Evolutionary conservation across 37 sponge, comb jelly and placozoan species (phyloP).

Genomic region (Agelas oroides): DNA sequence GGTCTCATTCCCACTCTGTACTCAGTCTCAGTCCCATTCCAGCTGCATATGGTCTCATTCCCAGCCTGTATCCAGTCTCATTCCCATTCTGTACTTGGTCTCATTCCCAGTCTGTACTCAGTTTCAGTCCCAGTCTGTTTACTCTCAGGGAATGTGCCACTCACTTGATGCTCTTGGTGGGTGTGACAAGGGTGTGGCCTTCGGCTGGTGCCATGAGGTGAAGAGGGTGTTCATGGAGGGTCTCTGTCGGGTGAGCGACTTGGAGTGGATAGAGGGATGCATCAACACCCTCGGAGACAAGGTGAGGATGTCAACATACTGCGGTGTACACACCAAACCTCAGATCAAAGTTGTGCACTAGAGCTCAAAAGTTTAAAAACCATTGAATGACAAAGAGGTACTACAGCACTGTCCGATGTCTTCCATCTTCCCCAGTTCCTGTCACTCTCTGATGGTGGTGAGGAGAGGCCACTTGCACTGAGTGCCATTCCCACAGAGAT

Average conservation of each 20-base stretch:
- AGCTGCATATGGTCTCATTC: background rate
- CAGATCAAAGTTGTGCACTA: no score
- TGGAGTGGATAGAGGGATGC: slow-evolving; percentile 40
- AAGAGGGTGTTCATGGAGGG: slow-evolving; percentile 64
- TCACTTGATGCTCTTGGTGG: background rate
- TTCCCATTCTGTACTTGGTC: no score
- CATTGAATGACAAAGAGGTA: no score
- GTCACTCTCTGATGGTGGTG: slow-evolving; percentile 14
- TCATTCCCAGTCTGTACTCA: no score
- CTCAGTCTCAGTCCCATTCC: background rate
- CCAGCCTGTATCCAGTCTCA: no score
- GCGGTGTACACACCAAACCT: no score
- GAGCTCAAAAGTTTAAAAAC: no score
- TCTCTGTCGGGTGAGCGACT: slow-evolving; percentile 62
- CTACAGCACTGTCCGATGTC: no score
- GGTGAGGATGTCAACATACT: no score
- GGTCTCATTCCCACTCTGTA: background rate
- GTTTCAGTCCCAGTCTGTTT: no score
- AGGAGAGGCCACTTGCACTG: background rate
- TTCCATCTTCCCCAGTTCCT: background rate
- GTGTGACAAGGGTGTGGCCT: background rate
- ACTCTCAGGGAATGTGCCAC: slow-evolving; percentile 35
- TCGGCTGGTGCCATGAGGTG: slow-evolving; percentile 72
- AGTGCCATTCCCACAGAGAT: slow-evolving; percentile 34
- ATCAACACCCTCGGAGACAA: no score